Conservation (phyloP, 1,140 invertebrate species). For the Drosophila saltans region DNA sequence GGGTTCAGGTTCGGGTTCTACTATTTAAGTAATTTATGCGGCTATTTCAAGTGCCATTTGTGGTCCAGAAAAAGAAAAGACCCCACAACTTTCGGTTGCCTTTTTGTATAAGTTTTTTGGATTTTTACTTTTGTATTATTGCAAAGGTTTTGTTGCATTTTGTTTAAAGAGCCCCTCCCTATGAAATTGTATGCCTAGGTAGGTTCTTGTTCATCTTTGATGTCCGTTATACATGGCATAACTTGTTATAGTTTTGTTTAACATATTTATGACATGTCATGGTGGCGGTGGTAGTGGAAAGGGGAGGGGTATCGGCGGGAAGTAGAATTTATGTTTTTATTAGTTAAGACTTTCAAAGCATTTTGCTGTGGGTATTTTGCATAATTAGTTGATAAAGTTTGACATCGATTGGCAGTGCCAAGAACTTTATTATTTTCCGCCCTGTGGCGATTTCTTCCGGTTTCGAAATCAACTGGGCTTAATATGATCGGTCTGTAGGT, state of each 20-base stretch:
- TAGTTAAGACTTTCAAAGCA: constrained; percentile 15
- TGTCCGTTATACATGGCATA: constrained; percentile 20
- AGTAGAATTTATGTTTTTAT: constrained; percentile 35
- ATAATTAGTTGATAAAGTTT: constrained; percentile 33
- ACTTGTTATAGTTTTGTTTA: constrained; percentile 32
- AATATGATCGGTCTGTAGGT: constrained; percentile 9
- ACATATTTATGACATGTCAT: constrained; percentile 26
- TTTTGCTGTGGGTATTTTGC: constrained; percentile 31
- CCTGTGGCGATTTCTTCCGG: constrained; percentile 22
- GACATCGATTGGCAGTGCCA: constrained; percentile 21
- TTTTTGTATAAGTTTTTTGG: constrained; percentile 5
- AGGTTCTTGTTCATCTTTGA: constrained; percentile 11
- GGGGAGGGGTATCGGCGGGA: neutral
- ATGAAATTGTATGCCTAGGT: neutral
- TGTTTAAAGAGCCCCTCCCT: constrained; percentile 6
- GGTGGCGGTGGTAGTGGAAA: neutral
- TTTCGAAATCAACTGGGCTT: constrained; percentile 1
- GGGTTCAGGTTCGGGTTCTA: constrained; percentile 23
- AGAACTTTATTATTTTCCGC: constrained; percentile 26
- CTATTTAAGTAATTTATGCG: constrained; percentile 33
- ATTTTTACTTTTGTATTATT: constrained; percentile 19
- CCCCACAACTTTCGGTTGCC: constrained; percentile 24
- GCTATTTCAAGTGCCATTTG: constrained; percentile 31
- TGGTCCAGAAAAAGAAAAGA: constrained; percentile 11
- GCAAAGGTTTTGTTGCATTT: constrained; percentile 38